Evolutionary conservation across 2,888 invertebrate species (phyloP).

Genomic region (Agonopterix heracliana): DNA sequence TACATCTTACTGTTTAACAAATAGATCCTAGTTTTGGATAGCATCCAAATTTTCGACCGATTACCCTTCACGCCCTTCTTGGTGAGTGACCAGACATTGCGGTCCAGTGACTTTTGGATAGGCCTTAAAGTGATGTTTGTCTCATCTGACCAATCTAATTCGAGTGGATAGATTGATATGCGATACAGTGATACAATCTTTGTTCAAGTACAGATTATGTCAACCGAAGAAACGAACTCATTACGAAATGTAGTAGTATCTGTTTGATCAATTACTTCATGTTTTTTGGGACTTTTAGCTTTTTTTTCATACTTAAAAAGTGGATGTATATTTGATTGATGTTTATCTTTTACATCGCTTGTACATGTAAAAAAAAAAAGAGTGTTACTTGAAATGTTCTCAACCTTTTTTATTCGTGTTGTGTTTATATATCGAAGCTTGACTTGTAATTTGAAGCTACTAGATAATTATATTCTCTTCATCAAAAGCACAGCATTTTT

Average conservation of each 20-base stretch:
- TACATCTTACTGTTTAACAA: too few species aligned
- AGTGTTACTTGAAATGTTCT: too few species aligned
- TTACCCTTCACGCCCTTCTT: conserved; percentile 31
- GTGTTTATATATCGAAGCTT: too few species aligned
- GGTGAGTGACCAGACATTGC: conserved; percentile 8
- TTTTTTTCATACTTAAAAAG: too few species aligned
- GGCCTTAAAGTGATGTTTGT: conserved; percentile 2
- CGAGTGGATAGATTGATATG: conserved; percentile 11
- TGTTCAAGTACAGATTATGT: conserved; percentile 10
- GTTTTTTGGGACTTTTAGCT: conserved; percentile 1
- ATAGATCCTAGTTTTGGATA: conserved; percentile 1
- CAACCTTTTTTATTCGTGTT: too few species aligned
- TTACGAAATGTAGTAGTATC: conserved; percentile 8
- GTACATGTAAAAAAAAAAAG: too few species aligned
- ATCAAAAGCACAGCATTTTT: too few species aligned
- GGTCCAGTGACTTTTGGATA: conserved; percentile 10
- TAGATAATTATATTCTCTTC: too few species aligned
- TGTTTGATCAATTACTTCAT: conserved; percentile 6
- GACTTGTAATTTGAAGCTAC: too few species aligned
- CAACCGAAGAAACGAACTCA: conserved; percentile 9
- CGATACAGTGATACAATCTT: conserved; percentile 11
- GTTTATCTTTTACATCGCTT: not conserved
- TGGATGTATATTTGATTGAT: not conserved
- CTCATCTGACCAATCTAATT: conserved; percentile 2
- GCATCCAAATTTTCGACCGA: conserved; percentile 32